Percentiles rank a stretch among this genome's conserved stretches.
phyloP scores from a whole-genome alignment of 2,888 invertebrate genomes.

The Agapetus fuscipes region DNA sequence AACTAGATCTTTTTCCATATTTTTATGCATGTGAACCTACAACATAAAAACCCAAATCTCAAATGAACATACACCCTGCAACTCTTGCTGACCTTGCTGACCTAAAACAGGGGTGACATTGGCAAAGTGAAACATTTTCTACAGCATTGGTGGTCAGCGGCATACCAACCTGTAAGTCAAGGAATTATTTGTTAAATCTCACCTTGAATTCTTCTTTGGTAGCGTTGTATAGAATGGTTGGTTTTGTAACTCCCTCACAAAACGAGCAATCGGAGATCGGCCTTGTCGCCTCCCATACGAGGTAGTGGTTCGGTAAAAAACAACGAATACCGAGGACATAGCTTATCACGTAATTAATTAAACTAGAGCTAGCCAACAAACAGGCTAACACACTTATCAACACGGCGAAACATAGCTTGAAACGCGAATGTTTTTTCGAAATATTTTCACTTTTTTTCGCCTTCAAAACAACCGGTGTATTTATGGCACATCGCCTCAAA shows the following conservation, averaged over 20 bases:
- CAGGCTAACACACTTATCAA: constrained; percentile 15
- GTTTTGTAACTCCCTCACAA: constrained; percentile 58
- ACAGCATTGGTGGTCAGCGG: no score
- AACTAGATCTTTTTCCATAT: no score
- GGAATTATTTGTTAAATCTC: no score
- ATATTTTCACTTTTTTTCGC: no score
- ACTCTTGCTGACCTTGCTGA: no score
- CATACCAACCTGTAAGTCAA: no score
- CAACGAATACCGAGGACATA: constrained; percentile 54
- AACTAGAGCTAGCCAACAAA: constrained; percentile 8
- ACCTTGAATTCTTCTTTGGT: constrained; percentile 58
- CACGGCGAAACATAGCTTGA: constrained; percentile 11
- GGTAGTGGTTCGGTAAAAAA: constrained; percentile 71
- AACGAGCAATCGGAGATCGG: constrained; percentile 74
- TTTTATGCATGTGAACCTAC: no score
- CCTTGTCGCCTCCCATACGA: constrained; percentile 79
- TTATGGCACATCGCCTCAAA: constrained; percentile 9
- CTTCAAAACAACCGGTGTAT: constrained; percentile 2
- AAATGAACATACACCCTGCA: no score
- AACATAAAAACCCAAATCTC: no score
- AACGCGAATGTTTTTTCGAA: constrained; percentile 8
- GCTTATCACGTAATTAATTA: constrained; percentile 9
- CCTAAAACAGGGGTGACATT: no score
- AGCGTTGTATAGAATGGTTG: constrained; percentile 58
- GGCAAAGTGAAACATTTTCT: no score